Evolutionary conservation across 2,888 invertebrate species (phyloP).

Genomic region (Heliconius cydno): DNA sequence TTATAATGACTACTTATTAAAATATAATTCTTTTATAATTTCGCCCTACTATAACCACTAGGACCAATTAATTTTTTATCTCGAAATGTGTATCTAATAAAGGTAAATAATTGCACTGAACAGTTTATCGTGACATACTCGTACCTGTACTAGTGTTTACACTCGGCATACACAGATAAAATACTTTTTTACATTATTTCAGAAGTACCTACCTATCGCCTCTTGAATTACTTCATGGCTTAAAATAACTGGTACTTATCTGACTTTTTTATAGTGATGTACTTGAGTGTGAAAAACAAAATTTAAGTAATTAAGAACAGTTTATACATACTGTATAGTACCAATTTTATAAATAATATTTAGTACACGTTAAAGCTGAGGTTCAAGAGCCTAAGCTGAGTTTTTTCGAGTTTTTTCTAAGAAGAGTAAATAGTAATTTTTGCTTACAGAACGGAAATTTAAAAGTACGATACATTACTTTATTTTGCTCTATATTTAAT

Average conservation of each 20-base stretch:
- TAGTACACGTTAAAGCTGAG: not conserved
- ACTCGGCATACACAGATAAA: slow-evolving; percentile 31
- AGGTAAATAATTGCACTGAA: slow-evolving; percentile 45
- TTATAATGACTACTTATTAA: no score
- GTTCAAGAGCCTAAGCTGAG: no score
- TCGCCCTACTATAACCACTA: not conserved
- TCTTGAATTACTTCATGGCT: slow-evolving; percentile 24
- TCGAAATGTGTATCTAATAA: slow-evolving; percentile 38
- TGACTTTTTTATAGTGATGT: not conserved
- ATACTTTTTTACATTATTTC: slow-evolving; percentile 37
- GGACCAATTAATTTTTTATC: slow-evolving; percentile 29
- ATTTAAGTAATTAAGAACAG: not conserved
- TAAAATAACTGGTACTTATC: not conserved
- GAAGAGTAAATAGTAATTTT: no score
- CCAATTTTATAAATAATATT: not conserved
- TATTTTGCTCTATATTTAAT: not conserved
- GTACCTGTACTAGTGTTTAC: slow-evolving; percentile 41
- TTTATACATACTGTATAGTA: not conserved
- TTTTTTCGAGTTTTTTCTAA: no score
- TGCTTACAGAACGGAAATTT: no score
- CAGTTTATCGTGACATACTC: slow-evolving; percentile 42
- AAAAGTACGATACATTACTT: no score
- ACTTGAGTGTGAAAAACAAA: not conserved
- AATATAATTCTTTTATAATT: no score
- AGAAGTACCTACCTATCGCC: slow-evolving; percentile 26